Percentiles rank a stretch among this genome's conserved stretches.
Evolutionary conservation across 2,113 vertebrate genomes (phyloP).

Genomic region (Rhadina sibilatrix): DNA sequence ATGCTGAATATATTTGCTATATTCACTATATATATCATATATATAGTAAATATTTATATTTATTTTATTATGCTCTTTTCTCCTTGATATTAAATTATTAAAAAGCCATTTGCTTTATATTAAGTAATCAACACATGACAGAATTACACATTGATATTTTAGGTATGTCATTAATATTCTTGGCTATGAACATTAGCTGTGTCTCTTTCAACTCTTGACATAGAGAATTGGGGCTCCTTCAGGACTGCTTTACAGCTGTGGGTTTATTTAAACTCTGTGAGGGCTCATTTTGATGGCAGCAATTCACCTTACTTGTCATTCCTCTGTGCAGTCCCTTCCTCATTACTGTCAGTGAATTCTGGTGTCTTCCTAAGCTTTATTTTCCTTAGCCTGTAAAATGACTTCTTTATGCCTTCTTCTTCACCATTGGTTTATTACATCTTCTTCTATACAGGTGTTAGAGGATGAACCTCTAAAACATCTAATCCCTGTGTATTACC

Average conservation of each 20-base stretch:
- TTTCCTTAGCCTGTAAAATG: neutral
- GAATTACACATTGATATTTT: neutral
- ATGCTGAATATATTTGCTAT: neutral
- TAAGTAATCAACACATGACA: fast-evolving
- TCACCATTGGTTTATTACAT: neutral
- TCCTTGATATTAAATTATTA: neutral
- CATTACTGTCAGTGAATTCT: neutral
- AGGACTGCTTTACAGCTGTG: neutral
- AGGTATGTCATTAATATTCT: neutral
- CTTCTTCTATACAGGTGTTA: neutral
- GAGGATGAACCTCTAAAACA: neutral
- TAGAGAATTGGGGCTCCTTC: neutral
- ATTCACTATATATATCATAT: neutral
- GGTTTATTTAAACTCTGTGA: neutral
- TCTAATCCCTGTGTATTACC: neutral
- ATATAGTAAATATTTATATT: neutral
- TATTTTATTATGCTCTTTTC: neutral
- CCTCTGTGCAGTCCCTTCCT: neutral
- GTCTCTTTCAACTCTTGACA: neutral
- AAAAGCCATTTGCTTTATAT: neutral
- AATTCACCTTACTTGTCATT: neutral
- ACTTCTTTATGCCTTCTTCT: neutral
- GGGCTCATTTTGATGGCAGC: neutral
- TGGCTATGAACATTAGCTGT: neutral
- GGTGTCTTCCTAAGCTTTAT: neutral